Evolutionary conservation across 2,888 invertebrate genomes (phyloP).

Genomic region (Laspeyria flexula): DNA sequence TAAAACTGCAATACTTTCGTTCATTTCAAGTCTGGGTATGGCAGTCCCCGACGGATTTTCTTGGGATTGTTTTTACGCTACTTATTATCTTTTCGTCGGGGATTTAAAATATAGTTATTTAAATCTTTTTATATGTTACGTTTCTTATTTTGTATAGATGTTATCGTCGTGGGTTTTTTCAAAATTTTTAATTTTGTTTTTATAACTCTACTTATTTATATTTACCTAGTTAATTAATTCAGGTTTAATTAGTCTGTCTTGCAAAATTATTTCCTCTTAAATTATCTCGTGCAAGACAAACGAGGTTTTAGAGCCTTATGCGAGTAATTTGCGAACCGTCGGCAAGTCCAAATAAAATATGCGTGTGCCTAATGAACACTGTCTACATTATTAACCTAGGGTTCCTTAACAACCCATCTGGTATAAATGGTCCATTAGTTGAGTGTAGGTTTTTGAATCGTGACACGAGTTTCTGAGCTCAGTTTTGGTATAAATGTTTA

Average conservation of each 20-base stretch:
- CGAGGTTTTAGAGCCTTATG: conserved; percentile 42
- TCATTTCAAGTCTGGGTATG: too few relatives aligned
- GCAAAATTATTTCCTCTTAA: conserved; percentile 67
- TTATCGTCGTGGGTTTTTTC: too few relatives aligned
- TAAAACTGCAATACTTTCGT: too few relatives aligned
- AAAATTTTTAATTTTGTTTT: too few relatives aligned
- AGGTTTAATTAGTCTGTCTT: conserved; percentile 68
- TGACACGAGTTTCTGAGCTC: conserved; percentile 34
- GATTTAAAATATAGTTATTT: too few relatives aligned
- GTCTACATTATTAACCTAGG: conserved; percentile 57
- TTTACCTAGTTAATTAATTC: conserved; percentile 68
- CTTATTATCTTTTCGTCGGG: too few relatives aligned
- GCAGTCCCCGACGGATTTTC: too few relatives aligned
- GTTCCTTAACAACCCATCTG: conserved; percentile 45
- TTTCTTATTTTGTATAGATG: too few relatives aligned
- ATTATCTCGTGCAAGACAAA: conserved; percentile 58
- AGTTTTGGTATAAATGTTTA: conserved; percentile 44
- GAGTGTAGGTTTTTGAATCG: conserved; percentile 44
- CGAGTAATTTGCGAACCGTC: conserved; percentile 56
- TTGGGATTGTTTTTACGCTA: too few relatives aligned
- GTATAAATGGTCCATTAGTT: conserved; percentile 34
- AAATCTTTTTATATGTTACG: too few relatives aligned
- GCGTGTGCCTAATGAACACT: conserved; percentile 64
- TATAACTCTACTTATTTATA: conserved; percentile 63
- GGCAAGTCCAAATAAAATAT: conserved; percentile 57